Evolutionary conservation across 1,140 invertebrate genomes (phyloP), one percentile per base, ranked within the genome.

Genomic region (Drosophila biarmipes): DNA sequence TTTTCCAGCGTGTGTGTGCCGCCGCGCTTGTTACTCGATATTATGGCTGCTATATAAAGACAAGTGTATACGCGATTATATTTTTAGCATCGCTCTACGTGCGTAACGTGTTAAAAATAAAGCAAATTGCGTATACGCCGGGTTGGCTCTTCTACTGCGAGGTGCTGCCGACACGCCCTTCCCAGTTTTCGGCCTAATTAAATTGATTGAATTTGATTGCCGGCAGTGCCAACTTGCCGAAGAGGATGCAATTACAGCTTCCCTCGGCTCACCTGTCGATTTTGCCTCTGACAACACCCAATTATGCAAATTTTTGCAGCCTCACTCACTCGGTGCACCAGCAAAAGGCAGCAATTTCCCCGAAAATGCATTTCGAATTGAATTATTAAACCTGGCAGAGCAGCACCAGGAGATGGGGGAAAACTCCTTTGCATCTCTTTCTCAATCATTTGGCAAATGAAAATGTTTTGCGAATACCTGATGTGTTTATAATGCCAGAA

Each of bases 161-260:
- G 34, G 35, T 52, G 48, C 37, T 14, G 57, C 45, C 27, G 59
- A 58, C 51, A 42, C 63, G 43, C 57, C 56, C 37, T 5, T 4
- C 3, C 7, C 34, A 37, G 24, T 51, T 31, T 49, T 6, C 11
- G 53, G 62, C 62, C 79, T 87, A 87, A 87, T 87, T 87, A 89
- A 87, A 87, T 87, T 87, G 84, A 87, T 90, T 87, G 72, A 87
- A 87, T 87, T 87, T 89, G 84, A 89, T 89, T 85, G 81, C 76
- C 56, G 34, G 45, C 53, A 66, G 46, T 56, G 59, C 48, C 31
- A 48, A 27, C 12, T 38, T 66, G 48, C 19, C 46, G 45, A 37
- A 51, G 49, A 54, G 52, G 38, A 74, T 52, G 71, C 72, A 74
- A 74, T 74, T 74, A 64, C 37, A 56, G 24, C 19, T 51, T 51